These are phyloP conservation scores for Acanthosepion esculentum DNA, from an alignment of 2,888 invertebrate genomes.

Conservation along the genomic window DNA sequence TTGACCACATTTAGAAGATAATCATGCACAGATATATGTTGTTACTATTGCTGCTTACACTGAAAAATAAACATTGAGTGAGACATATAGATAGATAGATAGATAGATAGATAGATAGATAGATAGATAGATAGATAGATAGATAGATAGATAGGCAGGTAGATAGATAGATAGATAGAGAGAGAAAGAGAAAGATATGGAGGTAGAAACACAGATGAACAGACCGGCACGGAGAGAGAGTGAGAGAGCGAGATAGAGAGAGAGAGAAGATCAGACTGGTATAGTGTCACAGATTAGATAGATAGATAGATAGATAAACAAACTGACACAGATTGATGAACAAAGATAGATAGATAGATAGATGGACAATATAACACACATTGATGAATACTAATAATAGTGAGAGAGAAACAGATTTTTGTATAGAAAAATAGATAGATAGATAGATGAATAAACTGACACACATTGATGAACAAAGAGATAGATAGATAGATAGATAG, in stretches of 20 bases:
- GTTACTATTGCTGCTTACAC: background rate
- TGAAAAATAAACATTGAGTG: background rate
- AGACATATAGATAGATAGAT: background rate
- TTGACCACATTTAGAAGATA: slow-evolving; percentile 18
- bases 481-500: background rate
- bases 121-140: background rate
- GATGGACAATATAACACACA: no score
- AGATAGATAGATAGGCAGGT: background rate
- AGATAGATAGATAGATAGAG: background rate
- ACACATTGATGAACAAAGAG: background rate
- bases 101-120: no score
- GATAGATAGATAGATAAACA: background rate
- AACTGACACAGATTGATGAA: no score
- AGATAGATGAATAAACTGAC: background rate
- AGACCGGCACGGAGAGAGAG: no score
- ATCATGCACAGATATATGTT: background rate
- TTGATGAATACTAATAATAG: no score
- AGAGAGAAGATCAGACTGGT: background rate
- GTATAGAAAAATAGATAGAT: no score
- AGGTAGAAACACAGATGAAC: no score
- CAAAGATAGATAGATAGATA: background rate
- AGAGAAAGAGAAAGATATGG: background rate
- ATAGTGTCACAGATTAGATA: background rate
- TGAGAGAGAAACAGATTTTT: no score
- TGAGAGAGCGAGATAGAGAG: background rate